Evolutionary conservation across 2,113 vertebrate species (phyloP).

Genomic region (Lophius piscatorius): DNA sequence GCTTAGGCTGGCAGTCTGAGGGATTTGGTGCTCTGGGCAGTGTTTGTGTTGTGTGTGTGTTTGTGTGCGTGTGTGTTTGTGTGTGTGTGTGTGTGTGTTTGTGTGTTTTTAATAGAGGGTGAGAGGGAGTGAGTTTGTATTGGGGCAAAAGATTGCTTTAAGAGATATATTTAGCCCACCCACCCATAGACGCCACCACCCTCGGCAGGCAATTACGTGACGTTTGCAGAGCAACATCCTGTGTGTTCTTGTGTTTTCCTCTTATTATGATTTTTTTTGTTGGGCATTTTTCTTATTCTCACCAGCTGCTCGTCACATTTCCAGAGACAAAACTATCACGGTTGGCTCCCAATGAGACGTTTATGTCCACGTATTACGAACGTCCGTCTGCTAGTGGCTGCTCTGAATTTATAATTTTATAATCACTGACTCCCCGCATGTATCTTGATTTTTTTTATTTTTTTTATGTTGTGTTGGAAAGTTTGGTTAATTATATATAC

Average conservation of each 20-base stretch:
- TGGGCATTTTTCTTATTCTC: no score
- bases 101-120: not conserved
- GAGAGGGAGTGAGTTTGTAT: conserved; percentile 25
- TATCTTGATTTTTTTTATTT: conserved; percentile 15
- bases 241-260: not conserved
- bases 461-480: conserved; percentile 12
- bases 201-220: conserved; percentile 67
- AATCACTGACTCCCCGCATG: conserved; percentile 9
- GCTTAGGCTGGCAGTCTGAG: conserved; percentile 80
- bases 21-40: conserved; percentile 68
- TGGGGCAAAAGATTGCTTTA: conserved; percentile 68
- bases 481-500: not conserved
- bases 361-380: conserved; percentile 26
- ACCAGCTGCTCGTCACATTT: conserved; percentile 13
- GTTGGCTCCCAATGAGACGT: conserved; percentile 41
- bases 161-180: conserved; percentile 74
- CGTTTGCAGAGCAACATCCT: conserved; percentile 58
- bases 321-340: conserved; percentile 1
- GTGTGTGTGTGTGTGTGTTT: conserved; percentile 13
- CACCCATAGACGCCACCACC: conserved; percentile 16
- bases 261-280: no score
- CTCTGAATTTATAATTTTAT: conserved; percentile 34
- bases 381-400: conserved; percentile 35
- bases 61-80: conserved; percentile 30
- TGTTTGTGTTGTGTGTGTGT: conserved; percentile 26